phyloP scores from a whole-genome alignment of 2,888 invertebrate species.

The Allolobophora icterica region DNA sequence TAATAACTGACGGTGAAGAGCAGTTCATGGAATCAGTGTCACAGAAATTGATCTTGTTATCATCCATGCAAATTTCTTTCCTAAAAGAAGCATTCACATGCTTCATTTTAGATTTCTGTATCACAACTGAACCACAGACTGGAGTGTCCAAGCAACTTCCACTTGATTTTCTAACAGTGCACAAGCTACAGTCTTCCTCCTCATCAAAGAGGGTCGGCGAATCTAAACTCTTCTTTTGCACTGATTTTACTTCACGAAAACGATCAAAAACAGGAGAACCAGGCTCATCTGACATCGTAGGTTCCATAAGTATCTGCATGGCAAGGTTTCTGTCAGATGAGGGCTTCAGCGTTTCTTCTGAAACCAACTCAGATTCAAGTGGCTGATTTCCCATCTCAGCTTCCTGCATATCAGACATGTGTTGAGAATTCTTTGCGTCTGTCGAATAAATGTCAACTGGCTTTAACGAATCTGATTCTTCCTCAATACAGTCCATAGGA shows the following conservation, averaged over 20 bases:
- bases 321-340: not conserved
- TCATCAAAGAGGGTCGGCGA: not conserved
- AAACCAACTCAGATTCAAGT: not conserved
- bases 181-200: not conserved
- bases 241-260: not conserved
- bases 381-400: not conserved
- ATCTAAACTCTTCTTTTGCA: not conserved
- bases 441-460: not conserved
- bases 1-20: conserved; percentile 22
- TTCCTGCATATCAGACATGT: not conserved
- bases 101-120: not conserved
- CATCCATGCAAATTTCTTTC: not conserved
- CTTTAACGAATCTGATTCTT: not conserved
- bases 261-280: conserved; percentile 18
- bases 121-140: conserved; percentile 1
- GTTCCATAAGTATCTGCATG: not conserved
- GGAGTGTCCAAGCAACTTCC: not conserved
- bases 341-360: not conserved
- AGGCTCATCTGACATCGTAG: not conserved
- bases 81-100: not conserved
- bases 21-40: not conserved
- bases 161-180: not conserved
- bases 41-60: not conserved
- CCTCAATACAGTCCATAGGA: not conserved
- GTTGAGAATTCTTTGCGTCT: not conserved